Percentiles rank a stretch among this genome's conserved stretches.
These are phyloP conservation scores for Nestor notabilis DNA, from an alignment of 2,113 vertebrate genomes.

Conservation along the genomic window DNA sequence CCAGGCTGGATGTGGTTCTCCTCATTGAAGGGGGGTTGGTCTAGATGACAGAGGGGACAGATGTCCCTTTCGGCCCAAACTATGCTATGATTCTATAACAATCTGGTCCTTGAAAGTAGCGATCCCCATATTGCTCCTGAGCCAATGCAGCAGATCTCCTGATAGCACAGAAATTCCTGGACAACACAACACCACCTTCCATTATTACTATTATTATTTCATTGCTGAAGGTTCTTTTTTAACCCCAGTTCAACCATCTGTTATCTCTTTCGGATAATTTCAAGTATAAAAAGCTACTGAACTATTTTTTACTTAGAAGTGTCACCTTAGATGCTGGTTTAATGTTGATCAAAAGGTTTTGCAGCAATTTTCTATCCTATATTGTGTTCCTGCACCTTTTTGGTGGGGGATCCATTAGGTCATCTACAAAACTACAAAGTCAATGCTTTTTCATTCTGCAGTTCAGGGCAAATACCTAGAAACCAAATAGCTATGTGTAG, in stretches of 20 bases:
- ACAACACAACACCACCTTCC: neutral
- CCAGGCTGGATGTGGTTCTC: neutral
- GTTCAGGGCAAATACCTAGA: neutral
- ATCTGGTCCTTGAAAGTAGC: neutral
- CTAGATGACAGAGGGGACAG: neutral
- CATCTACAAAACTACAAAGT: neutral
- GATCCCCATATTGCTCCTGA: too few relatives aligned
- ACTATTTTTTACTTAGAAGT: neutral
- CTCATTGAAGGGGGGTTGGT: neutral
- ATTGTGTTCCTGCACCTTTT: neutral
- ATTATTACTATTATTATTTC: neutral
- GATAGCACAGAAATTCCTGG: neutral
- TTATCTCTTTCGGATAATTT: neutral
- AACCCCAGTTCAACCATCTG: neutral
- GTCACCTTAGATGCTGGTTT: neutral
- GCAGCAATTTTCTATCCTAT: neutral
- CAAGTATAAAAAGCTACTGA: neutral
- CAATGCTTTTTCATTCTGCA: neutral
- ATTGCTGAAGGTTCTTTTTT: neutral
- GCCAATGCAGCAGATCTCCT: neutral
- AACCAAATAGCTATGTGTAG: neutral
- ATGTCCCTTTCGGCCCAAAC: neutral
- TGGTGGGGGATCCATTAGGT: rapidly evolving
- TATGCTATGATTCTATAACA: neutral
- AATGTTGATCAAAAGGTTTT: neutral